These are phyloP conservation scores for Cuculus canorus DNA, from an alignment of 2,797 vertebrate genomes.

Conservation along the genomic window DNA sequence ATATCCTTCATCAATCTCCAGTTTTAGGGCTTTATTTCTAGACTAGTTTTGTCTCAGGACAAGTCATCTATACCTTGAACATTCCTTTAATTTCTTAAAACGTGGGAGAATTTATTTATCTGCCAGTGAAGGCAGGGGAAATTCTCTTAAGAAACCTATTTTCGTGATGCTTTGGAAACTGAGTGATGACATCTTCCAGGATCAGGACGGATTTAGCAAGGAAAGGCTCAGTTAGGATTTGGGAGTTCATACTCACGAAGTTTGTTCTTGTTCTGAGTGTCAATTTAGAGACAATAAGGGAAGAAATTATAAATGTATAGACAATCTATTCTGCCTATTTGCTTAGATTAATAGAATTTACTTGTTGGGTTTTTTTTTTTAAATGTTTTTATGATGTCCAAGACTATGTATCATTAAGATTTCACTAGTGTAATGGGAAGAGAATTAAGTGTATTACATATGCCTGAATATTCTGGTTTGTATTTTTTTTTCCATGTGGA, in stretches of 20 bases:
- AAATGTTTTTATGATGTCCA: background rate
- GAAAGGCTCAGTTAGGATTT: background rate
- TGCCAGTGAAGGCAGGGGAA: background rate
- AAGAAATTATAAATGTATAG: background rate
- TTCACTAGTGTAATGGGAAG: background rate
- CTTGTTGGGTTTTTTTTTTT: background rate
- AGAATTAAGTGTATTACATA: background rate
- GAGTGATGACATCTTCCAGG: background rate
- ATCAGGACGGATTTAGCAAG: background rate
- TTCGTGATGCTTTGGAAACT: background rate
- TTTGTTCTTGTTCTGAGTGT: background rate
- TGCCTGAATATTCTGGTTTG: background rate
- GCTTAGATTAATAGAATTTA: background rate
- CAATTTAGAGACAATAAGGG: background rate
- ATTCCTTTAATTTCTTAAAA: background rate
- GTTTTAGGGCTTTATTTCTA: background rate
- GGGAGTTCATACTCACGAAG: fast-evolving
- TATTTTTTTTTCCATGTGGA: background rate
- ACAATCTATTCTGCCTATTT: background rate
- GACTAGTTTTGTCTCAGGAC: background rate
- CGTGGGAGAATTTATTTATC: background rate
- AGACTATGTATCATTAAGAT: background rate
- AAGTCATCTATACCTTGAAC: background rate
- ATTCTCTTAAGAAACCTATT: background rate
- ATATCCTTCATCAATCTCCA: background rate